A percentile compares a stretch with the other conserved stretches of the same genome.
Conservation (phyloP, 23 tunicate genomes). For the Botrylloides violaceus region DNA sequence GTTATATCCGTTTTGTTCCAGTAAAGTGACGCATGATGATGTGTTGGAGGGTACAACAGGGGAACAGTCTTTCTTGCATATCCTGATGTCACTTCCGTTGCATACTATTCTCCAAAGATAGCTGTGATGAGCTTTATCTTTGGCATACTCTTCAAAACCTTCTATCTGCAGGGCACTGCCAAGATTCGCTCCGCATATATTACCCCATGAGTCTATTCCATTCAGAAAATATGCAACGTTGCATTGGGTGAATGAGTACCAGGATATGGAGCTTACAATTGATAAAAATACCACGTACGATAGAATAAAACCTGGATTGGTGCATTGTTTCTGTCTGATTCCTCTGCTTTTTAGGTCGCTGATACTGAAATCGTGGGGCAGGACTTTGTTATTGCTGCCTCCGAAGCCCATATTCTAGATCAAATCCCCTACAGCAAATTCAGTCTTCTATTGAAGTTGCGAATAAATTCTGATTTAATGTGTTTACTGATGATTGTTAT, state of each 20-base stretch:
- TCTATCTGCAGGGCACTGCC: constrained; percentile 33
- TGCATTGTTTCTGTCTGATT: constrained; percentile 8
- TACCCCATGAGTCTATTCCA: constrained; percentile 80
- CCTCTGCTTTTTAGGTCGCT: constrained; percentile 5
- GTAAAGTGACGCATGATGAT: neutral
- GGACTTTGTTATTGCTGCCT: neutral
- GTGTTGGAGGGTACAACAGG: neutral
- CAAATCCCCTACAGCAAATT: no score
- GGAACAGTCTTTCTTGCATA: neutral
- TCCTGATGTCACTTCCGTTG: neutral
- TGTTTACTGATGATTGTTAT: no score
- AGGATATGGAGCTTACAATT: constrained; percentile 2
- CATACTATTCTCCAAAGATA: neutral
- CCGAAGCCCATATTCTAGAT: neutral
- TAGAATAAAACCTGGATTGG: neutral
- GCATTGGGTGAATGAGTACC: constrained; percentile 41
- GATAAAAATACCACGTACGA: constrained; percentile 4
- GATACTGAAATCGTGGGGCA: neutral
- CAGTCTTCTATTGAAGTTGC: no score
- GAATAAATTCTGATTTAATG: no score
- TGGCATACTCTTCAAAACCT: neutral
- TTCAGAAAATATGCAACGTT: constrained; percentile 20
- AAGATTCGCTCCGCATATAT: constrained; percentile 40
- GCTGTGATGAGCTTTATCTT: neutral
- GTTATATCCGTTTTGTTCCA: neutral